phyloP scores from a whole-genome alignment of 2,113 vertebrate genomes.

The Sapajus apella region DNA sequence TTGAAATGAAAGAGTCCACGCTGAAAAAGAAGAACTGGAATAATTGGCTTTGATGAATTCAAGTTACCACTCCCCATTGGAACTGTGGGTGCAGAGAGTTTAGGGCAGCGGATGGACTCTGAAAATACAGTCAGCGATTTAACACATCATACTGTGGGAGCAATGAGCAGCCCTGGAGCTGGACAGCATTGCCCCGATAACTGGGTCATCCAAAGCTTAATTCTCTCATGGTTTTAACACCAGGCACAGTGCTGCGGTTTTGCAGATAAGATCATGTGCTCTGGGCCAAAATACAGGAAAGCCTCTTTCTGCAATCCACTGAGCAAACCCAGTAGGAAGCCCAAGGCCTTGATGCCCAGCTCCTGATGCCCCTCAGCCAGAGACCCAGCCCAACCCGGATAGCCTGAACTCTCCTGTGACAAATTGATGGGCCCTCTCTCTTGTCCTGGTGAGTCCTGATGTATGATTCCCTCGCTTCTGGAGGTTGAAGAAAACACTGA shows the following conservation, averaged over 20 bases:
- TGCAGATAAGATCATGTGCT: conserved; percentile 55
- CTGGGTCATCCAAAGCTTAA: conserved; percentile 52
- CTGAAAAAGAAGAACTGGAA: conserved; percentile 48
- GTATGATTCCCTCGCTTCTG: neutral
- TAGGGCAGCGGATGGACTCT: conserved; percentile 21
- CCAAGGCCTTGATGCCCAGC: neutral
- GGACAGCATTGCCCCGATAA: neutral
- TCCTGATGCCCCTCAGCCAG: neutral
- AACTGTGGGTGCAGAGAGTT: neutral
- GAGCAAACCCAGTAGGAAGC: neutral
- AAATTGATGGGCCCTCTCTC: neutral
- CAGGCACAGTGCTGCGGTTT: conserved; percentile 27
- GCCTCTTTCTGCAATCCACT: neutral
- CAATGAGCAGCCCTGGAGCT: neutral
- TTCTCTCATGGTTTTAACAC: conserved; percentile 49
- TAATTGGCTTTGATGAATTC: conserved; percentile 66
- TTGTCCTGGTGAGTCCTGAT: neutral
- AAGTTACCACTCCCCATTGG: conserved; percentile 3
- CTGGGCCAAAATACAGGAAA: conserved; percentile 46
- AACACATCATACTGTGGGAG: neutral
- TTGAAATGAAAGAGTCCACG: conserved; percentile 55
- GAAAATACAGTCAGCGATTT: neutral
- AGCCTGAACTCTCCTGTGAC: neutral
- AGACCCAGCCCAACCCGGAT: neutral
- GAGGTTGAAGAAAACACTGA: neutral